phyloP scores from a whole-genome alignment of 1,140 invertebrate genomes.

The Laodelphax striatellus region DNA sequence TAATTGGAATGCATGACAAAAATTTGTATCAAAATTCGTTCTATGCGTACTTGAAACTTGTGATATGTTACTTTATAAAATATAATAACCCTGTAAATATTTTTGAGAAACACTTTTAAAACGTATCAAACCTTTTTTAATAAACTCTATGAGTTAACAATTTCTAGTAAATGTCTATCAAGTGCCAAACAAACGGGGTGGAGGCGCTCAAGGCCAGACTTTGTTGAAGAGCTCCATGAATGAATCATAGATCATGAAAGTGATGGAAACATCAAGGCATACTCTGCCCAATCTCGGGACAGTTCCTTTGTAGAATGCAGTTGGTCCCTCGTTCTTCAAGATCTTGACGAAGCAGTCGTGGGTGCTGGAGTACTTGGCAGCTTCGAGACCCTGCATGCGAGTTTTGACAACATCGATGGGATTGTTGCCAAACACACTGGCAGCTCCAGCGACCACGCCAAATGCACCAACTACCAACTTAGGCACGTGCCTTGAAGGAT shows the following conservation, averaged over 20 bases:
- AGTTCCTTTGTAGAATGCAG: constrained; percentile 97
- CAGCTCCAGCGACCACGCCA: constrained; percentile 85
- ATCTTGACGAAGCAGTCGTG: constrained; percentile 84
- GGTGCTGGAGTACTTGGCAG: constrained; percentile 88
- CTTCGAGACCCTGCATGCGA: constrained; percentile 97
- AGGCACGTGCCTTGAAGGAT: constrained; percentile 68
- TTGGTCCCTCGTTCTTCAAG: constrained; percentile 81
- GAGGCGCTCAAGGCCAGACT: constrained; percentile 10
- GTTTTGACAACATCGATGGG: constrained; percentile 98
- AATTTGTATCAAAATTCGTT: too few species aligned
- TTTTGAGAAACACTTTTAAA: too few species aligned
- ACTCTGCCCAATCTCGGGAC: constrained; percentile 88
- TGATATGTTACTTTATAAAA: too few species aligned
- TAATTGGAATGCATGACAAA: too few species aligned
- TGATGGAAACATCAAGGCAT: constrained; percentile 95
- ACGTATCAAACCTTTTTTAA: too few species aligned
- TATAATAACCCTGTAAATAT: too few species aligned
- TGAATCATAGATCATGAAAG: constrained; percentile 94
- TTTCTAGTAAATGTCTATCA: too few species aligned
- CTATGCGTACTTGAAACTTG: too few species aligned
- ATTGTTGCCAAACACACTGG: constrained; percentile 94
- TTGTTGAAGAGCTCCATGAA: constrained; percentile 84
- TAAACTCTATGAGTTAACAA: too few species aligned
- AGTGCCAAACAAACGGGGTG: too few species aligned
- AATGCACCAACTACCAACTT: constrained; percentile 59